A percentile compares a stretch with the other conserved stretches of the same genome.
Evolutionary conservation across 2,113 vertebrate species (phyloP).

Genomic region (Atlantisia rogersi): DNA sequence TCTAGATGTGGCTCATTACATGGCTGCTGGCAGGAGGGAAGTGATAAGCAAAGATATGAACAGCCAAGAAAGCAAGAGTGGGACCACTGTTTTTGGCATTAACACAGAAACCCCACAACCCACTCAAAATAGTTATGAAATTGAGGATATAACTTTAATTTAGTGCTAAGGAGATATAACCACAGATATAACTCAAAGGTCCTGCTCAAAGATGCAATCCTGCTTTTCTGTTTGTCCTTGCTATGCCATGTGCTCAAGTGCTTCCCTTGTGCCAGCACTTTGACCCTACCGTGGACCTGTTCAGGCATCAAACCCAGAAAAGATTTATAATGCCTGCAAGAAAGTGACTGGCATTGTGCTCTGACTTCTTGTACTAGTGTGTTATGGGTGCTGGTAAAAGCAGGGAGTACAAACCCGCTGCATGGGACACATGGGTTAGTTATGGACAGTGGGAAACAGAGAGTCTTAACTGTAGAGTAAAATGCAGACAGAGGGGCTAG

Average conservation of each 20-base stretch:
- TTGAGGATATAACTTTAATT: not conserved
- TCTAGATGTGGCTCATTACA: not conserved
- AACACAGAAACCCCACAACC: not conserved
- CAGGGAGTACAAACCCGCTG: fast-evolving
- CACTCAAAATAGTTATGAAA: not conserved
- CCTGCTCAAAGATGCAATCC: not conserved
- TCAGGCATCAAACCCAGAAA: not conserved
- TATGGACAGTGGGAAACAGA: fast-evolving
- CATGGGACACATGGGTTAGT: not conserved
- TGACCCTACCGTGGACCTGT: not conserved
- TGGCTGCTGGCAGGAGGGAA: not conserved
- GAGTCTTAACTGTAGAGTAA: not conserved
- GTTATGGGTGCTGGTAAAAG: not conserved
- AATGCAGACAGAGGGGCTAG: not conserved
- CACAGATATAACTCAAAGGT: no score
- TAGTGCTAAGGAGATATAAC: not conserved
- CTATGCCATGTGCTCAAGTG: not conserved
- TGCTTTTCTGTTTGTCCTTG: not conserved
- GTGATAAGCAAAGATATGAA: not conserved
- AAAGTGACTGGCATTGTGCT: not conserved
- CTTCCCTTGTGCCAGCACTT: not conserved
- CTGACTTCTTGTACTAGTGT: not conserved
- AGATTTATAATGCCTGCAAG: not conserved
- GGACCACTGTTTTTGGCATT: not conserved
- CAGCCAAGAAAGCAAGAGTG: not conserved